phyloP scores from a whole-genome alignment of 2,113 vertebrate species.

The Ciconia stormi region DNA sequence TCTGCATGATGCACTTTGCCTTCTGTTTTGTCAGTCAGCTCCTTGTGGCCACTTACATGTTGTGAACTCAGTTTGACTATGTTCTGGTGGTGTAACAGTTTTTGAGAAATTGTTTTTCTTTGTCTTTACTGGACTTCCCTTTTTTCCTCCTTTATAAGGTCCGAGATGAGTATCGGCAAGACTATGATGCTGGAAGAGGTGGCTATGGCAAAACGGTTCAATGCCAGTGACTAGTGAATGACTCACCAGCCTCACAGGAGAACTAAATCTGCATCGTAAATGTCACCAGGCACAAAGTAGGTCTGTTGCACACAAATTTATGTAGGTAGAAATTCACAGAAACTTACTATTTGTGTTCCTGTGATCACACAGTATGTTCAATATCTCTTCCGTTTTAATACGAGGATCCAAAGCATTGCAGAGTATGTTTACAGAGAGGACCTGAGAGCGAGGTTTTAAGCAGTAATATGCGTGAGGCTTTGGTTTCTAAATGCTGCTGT shows the following conservation, averaged over 20 bases:
- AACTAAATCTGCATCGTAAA: background rate
- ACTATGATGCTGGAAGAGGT: slow-evolving; percentile 85
- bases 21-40: background rate
- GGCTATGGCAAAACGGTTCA: slow-evolving; percentile 84
- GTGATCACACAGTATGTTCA: background rate
- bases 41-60: accelerated
- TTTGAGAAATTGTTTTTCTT: background rate
- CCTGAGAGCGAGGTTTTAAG: background rate
- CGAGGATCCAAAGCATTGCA: background rate
- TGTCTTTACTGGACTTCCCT: background rate
- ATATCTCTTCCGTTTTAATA: background rate
- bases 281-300: background rate
- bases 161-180: slow-evolving; percentile 82
- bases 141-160: slow-evolving; percentile 57
- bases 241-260: background rate
- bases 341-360: background rate
- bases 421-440: background rate
- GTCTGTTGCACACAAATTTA: background rate
- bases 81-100: background rate
- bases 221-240: slow-evolving; percentile 52
- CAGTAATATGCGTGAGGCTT: background rate
- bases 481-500: slow-evolving; percentile 3
- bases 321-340: background rate
- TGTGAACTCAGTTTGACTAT: background rate
- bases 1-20: background rate